Base-by-base conservation (phyloP, 2,888 invertebrate genomes). In the Lochmaea crataegi region DNA sequence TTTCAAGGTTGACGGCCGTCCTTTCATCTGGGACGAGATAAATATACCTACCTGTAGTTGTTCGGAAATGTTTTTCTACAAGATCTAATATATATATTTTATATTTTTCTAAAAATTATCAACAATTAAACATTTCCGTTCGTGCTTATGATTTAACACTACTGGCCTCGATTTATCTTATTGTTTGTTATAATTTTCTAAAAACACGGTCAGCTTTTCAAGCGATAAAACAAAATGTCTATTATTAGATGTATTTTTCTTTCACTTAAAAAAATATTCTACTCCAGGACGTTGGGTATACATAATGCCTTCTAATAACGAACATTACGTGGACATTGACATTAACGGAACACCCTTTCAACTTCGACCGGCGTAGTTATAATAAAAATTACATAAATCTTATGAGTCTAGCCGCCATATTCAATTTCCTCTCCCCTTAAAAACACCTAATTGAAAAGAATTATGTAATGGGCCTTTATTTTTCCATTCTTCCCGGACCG, bases 361-460 rank as follows among this genome's bases (percentile, higher is more conserved):
- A 45, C 18, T 57, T 38, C 12, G 58, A 68, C 61, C 58, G 60
- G 48, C 26, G 45, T 14, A 48, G 61, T 68, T 68, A 22, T 65
- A 71, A 71, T 71, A 58, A 71, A 71, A 51, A 58, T 60, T 45
- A 71, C 65, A 73, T 73, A 73, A 73, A 73, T 73, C 73, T 73
- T 48, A 42, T 56, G 58, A 51, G 53, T 67, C 18, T 66, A 45
- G 67, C 57, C 70, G 73, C 73, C 73, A 73, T 73, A 64, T 70
- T 73, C 64, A 73, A 73, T 70, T 57, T 58, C 66, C 63, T 67
- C 45, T 74, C 71, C 74, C 74, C 71, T 45, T 53, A 32, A 60
- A n/a, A 61, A 32, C 38, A 38, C 38, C 68, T 74, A 74, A 74
- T 74, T 74, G 74, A 74, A 74, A 74, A 74, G 74, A 74, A 74